Percentiles rank a stretch among this genome's conserved stretches.
These are phyloP conservation scores for Temnothorax unifasciatus DNA, from an alignment of 2,888 invertebrate genomes.

Conservation along the genomic window DNA sequence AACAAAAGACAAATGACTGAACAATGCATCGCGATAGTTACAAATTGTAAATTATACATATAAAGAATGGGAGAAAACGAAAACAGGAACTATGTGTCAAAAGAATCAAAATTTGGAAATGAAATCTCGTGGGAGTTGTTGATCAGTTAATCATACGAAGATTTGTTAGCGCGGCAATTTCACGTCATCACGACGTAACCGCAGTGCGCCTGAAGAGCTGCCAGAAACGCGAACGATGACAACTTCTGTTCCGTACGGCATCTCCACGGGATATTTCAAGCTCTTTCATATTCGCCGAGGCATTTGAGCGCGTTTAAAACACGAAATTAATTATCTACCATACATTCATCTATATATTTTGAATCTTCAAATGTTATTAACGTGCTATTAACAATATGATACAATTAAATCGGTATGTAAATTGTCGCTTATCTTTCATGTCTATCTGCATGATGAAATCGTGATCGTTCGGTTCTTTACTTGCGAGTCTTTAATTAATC, in stretches of 20 bases:
- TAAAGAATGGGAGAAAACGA: not conserved
- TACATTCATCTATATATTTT: not conserved
- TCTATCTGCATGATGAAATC: not conserved
- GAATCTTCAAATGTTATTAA: not conserved
- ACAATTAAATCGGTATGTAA: constrained; percentile 6
- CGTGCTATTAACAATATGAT: not conserved
- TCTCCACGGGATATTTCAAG: constrained; percentile 44
- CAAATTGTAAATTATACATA: not conserved
- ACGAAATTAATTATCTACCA: constrained; percentile 26
- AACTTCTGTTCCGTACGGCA: constrained; percentile 65
- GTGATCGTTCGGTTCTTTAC: not conserved
- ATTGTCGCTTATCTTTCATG: not conserved
- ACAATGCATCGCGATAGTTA: not conserved
- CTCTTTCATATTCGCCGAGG: constrained; percentile 20
- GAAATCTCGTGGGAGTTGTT: constrained; percentile 19
- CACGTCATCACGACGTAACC: constrained; percentile 74
- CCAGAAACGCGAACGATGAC: constrained; percentile 80
- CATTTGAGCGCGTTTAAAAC: constrained; percentile 18
- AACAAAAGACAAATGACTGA: not conserved
- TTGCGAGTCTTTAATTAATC: not conserved
- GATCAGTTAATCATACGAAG: constrained; percentile 52
- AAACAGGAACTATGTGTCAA: not conserved
- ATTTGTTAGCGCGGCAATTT: constrained; percentile 63
- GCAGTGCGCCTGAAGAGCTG: constrained; percentile 85
- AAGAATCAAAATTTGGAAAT: constrained; percentile 3